Conservation (phyloP, 2,113 vertebrate species). For the Cervus canadensis region DNA sequence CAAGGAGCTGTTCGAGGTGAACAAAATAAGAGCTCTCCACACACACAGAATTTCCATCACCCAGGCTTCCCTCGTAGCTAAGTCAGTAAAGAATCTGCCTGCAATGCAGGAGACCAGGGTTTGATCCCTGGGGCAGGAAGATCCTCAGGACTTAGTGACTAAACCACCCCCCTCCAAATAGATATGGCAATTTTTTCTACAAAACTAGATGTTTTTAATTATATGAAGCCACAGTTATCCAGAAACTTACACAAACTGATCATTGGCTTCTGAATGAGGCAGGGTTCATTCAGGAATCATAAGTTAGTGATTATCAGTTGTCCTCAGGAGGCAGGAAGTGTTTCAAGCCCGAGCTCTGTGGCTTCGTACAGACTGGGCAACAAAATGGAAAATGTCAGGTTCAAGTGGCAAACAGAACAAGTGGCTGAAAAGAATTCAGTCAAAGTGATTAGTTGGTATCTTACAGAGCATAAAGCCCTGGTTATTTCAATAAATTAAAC, state of each 20-base stretch:
- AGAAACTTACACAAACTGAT: background rate
- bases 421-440: conserved; percentile 49
- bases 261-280: conserved; percentile 4
- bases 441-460: conserved; percentile 56
- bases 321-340: background rate
- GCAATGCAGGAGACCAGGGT: background rate
- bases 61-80: too few relatives aligned
- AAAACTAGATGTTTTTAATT: conserved; percentile 15
- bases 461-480: conserved; percentile 53
- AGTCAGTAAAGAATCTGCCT: too few relatives aligned
- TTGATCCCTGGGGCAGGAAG: background rate
- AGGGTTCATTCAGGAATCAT: background rate
- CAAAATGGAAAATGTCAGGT: conserved; percentile 35
- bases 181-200: background rate
- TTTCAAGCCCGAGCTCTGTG: background rate
- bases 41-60: background rate
- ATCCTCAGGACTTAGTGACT: background rate
- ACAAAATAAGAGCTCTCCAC: background rate
- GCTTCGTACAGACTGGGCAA: background rate
- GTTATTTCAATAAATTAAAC: conserved; percentile 71
- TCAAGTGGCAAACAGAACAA: conserved; percentile 29
- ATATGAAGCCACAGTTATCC: background rate
- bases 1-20: background rate
- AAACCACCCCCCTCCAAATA: background rate
- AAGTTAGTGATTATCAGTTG: background rate